These are phyloP conservation scores for Enteromius radiatus DNA, from an alignment of 2,797 vertebrate species.

Conservation along the genomic window DNA sequence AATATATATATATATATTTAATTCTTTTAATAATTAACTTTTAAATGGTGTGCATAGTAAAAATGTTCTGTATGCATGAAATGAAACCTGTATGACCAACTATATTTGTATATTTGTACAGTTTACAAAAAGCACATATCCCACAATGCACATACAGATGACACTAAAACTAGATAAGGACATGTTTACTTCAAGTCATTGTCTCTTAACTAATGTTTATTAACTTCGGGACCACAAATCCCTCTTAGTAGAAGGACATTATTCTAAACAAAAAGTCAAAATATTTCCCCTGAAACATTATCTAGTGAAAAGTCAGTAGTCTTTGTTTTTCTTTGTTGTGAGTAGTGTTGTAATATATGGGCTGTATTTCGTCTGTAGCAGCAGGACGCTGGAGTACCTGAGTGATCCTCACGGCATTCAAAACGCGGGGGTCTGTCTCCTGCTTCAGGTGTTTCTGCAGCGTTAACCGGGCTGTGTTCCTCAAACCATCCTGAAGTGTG, in stretches of 20 bases:
- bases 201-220: not conserved
- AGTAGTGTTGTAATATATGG: not conserved
- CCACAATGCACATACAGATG: not conserved
- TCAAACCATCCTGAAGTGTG: slow-evolving; percentile 64
- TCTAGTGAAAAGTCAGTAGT: not conserved
- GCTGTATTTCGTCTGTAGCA: not conserved
- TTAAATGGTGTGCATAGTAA: not conserved
- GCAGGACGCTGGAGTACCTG: slow-evolving; percentile 56
- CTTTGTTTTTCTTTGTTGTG: not conserved
- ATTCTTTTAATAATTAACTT: not conserved
- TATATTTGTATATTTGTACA: not conserved
- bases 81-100: not conserved
- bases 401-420: slow-evolving; percentile 58
- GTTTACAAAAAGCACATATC: not conserved
- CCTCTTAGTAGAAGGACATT: not conserved
- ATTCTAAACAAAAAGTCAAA: slow-evolving; percentile 2
- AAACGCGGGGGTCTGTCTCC: slow-evolving; percentile 59
- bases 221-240: too few relatives aligned
- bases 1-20: too few relatives aligned
- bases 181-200: not conserved
- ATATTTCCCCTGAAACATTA: not conserved
- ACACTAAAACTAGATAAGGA: not conserved
- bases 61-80: not conserved
- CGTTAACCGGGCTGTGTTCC: slow-evolving; percentile 58
- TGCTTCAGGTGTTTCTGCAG: slow-evolving; percentile 58